phyloP scores from a whole-genome alignment of 2,888 invertebrate genomes.

The Athalia cordata region DNA sequence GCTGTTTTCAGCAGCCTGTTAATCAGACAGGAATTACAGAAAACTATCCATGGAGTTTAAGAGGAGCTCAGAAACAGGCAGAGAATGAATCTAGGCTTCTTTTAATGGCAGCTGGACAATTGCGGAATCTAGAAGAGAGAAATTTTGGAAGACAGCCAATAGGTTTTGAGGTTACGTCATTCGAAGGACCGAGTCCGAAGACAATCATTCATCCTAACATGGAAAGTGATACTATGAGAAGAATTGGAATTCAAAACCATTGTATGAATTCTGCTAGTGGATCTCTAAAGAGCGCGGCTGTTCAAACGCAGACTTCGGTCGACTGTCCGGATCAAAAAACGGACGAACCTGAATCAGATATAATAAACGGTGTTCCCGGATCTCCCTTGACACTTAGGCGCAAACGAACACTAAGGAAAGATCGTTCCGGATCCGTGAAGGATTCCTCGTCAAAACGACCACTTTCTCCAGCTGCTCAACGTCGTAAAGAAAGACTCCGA shows the following conservation, averaged over 20 bases:
- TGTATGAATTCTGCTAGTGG: neutral
- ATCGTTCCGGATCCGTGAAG: slow-evolving; percentile 49
- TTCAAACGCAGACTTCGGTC: slow-evolving; percentile 65
- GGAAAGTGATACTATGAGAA: no score
- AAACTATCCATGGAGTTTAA: slow-evolving; percentile 43
- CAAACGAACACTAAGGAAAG: slow-evolving; percentile 53
- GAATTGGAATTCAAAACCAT: no score
- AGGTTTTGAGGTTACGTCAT: slow-evolving; percentile 69
- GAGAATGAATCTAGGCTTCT: slow-evolving; percentile 52
- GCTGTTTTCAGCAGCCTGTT: neutral
- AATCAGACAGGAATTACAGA: slow-evolving; percentile 17
- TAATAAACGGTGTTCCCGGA: slow-evolving; percentile 38
- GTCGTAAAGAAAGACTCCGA: slow-evolving; percentile 55
- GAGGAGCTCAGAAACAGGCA: slow-evolving; percentile 45
- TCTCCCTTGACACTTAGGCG: slow-evolving; percentile 48
- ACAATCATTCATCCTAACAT: slow-evolving; percentile 55
- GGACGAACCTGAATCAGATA: slow-evolving; percentile 46
- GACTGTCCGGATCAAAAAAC: slow-evolving; percentile 58
- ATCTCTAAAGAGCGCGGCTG: slow-evolving; percentile 46
- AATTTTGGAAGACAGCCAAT: slow-evolving; percentile 46
- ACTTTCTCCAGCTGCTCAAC: slow-evolving; percentile 53
- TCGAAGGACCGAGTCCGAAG: slow-evolving; percentile 69
- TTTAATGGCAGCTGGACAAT: slow-evolving; percentile 52
- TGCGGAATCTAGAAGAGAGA: slow-evolving; percentile 31
- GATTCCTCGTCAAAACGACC: slow-evolving; percentile 47